These are phyloP conservation scores for Bradypodion ventrale DNA, from an alignment of 2,797 vertebrate species.

Conservation along the genomic window DNA sequence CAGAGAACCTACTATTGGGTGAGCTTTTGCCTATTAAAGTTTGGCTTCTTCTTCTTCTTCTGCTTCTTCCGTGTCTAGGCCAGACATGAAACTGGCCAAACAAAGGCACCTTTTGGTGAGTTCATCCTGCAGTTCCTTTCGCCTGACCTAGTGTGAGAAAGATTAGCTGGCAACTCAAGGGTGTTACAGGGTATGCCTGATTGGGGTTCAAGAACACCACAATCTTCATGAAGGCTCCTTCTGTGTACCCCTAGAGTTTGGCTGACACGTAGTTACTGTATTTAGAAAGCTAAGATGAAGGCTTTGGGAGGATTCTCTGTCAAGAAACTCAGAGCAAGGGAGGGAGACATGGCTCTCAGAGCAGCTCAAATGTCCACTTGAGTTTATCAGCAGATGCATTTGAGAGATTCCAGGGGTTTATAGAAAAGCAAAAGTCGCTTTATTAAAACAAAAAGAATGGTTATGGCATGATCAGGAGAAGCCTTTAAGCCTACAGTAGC, in stretches of 20 bases:
- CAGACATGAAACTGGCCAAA: no score
- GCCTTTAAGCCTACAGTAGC: not conserved
- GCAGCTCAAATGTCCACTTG: conserved; percentile 11
- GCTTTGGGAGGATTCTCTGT: conserved; percentile 15
- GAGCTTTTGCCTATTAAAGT: conserved; percentile 16
- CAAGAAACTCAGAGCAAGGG: conserved; percentile 18
- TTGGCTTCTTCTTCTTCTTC: no score
- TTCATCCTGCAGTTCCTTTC: no score
- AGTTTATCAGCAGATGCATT: conserved; percentile 22
- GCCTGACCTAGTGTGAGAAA: no score
- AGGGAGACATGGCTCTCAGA: not conserved
- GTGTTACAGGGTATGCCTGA: no score
- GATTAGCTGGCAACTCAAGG: no score
- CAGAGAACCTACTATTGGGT: conserved; percentile 19
- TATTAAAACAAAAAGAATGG: not conserved
- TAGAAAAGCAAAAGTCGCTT: not conserved
- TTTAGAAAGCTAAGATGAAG: conserved; percentile 11
- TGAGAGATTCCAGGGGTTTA: not conserved
- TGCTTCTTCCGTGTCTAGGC: no score
- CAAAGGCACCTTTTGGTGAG: no score
- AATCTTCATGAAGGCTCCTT: no score
- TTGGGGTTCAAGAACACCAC: no score
- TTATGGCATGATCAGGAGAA: not conserved
- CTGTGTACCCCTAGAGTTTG: no score
- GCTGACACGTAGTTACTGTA: conserved; percentile 15